Base-by-base conservation (phyloP, 1,140 invertebrate genomes). In the Eueides isabella region DNA sequence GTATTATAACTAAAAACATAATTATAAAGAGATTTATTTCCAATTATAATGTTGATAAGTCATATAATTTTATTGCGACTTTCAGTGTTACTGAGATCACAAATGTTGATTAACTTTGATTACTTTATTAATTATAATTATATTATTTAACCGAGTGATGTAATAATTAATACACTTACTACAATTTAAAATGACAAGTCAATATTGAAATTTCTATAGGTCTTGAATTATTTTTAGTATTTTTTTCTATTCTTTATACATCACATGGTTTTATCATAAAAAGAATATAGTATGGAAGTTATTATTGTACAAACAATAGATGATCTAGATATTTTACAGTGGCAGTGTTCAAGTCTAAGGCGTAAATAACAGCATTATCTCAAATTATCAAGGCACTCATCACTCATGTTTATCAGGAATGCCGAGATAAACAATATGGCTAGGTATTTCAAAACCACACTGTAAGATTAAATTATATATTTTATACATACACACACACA, bases 361-460 rank as follows among this genome's bases (percentile, higher is more conserved):
- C 75, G 61, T 72, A 55, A 55, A 82, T 77, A 77, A 41, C 72
- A 66, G 64, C 68, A 72, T 83, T 86, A 86, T 87, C 85, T 77
- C 28, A 41, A 76, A 74, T 81, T 88, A 88, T 88, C 86, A 83
- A 79, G 79, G 77, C 76, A 78, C 77, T 83, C 86, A 86, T 89
- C 87, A 88, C 68, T 88, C 84, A 85, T 82, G 12, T 78, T 87
- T 90, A 89, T 89, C 87, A 80, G 76, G 62, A 76, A 64, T 55
- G 41, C 68, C 61, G 66, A 77, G 85, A 86, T 87, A 86, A 85
- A 80, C 76, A 77, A 31, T 77, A 76, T 74, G 31, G 62, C 61
- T n/a, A 62, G 67, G 33, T 69, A 78, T 73, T 80, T 76, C 73
- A 76, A 63, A 78, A 71, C 63, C 63, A 75, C 71, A 82, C 55